These are phyloP conservation scores for Pristionchus arcanus DNA, from an alignment of 2,888 invertebrate genomes.

Conservation along the genomic window DNA sequence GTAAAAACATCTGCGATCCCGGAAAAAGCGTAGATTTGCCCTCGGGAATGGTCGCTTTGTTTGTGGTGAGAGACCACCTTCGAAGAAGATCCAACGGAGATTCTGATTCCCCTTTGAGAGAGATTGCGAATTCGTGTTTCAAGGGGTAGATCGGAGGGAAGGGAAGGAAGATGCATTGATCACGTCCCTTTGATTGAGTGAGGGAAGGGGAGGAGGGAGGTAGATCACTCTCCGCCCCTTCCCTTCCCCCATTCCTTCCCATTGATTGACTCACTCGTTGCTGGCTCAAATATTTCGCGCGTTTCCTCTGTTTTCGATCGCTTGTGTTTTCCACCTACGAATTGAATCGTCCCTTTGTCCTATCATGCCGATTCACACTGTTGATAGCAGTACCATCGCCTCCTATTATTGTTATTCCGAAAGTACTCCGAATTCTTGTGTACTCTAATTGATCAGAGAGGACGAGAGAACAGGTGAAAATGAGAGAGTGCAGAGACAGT, in stretches of 20 bases:
- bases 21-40: conserved; percentile 44
- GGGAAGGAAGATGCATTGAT: conserved; percentile 10
- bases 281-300: neutral
- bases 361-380: neutral
- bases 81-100: neutral
- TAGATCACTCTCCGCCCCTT: neutral
- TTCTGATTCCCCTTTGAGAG: conserved; percentile 3
- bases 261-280: neutral
- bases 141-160: conserved; percentile 6
- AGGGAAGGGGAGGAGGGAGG: neutral
- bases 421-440: neutral
- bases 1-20: neutral
- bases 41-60: conserved; percentile 19
- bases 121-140: conserved; percentile 22
- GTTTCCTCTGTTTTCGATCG: neutral
- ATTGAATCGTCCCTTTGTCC: neutral
- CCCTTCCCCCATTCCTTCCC: conserved; percentile 8
- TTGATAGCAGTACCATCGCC: neutral
- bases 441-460: neutral
- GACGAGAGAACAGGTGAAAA: conserved; percentile 18
- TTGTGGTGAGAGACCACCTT: neutral
- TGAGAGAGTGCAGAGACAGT: conserved; percentile 35
- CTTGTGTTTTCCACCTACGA: neutral
- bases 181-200: neutral
- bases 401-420: conserved; percentile 48